Conservation (phyloP, 2,113 vertebrate species). For the Lathamus discolor region DNA sequence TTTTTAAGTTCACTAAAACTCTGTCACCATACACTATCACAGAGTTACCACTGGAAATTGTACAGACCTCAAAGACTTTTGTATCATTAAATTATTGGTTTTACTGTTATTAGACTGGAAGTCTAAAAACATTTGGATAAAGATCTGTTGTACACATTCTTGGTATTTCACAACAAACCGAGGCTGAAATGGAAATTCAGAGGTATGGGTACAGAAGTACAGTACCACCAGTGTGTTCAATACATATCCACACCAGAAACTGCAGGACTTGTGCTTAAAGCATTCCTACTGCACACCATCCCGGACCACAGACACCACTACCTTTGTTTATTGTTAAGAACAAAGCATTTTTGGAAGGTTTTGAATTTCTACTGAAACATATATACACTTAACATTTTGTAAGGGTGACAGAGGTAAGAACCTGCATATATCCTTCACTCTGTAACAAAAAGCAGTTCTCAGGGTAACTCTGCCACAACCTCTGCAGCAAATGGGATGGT, state of each 20-base stretch:
- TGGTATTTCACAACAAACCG: not conserved
- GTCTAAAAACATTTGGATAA: not conserved
- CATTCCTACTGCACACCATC: not conserved
- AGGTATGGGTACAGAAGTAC: not conserved
- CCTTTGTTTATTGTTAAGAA: not conserved
- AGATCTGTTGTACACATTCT: not conserved
- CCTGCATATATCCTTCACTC: not conserved
- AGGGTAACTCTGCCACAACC: not conserved
- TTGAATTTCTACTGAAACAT: not conserved
- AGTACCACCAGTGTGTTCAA: not conserved
- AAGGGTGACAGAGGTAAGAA: not conserved
- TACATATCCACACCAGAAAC: not conserved
- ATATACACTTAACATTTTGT: not conserved
- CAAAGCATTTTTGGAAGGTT: not conserved
- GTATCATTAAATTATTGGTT: not conserved
- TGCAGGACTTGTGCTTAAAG: not conserved
- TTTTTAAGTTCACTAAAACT: not conserved
- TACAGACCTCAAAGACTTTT: not conserved
- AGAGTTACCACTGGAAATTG: not conserved
- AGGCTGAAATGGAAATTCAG: not conserved
- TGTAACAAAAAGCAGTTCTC: not conserved
- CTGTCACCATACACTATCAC: not conserved
- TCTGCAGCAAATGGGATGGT: not conserved
- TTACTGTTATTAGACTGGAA: not conserved
- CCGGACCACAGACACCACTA: accelerated